Evolutionary conservation across 2,888 invertebrate genomes (phyloP).

Genomic region (Calameuta pallipes): DNA sequence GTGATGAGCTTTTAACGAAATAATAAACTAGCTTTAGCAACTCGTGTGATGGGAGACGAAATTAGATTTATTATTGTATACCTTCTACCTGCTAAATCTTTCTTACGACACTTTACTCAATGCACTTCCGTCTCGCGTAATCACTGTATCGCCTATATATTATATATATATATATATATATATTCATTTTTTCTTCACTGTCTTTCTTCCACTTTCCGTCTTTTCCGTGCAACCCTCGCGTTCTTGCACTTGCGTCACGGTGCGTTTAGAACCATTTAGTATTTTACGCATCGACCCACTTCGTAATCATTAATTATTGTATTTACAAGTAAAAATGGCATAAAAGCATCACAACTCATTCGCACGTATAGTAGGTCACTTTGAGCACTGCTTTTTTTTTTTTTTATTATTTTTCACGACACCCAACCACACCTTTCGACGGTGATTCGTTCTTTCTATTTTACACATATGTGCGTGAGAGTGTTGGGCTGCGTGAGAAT

Average conservation of each 20-base stretch:
- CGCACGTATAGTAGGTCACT: slow-evolving; percentile 36
- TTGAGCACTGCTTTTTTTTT: slow-evolving; percentile 42
- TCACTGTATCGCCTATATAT: background rate
- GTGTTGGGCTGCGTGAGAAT: background rate
- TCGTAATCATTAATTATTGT: slow-evolving; percentile 41
- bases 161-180: background rate
- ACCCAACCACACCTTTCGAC: slow-evolving; percentile 37
- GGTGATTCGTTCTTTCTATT: slow-evolving; percentile 16
- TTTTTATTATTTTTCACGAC: slow-evolving; percentile 20
- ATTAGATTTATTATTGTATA: background rate
- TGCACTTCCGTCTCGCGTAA: background rate
- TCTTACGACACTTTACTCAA: background rate
- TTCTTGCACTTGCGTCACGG: background rate
- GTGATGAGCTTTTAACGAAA: background rate
- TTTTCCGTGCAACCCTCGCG: background rate
- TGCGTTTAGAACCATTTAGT: slow-evolving; percentile 46
- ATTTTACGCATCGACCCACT: slow-evolving; percentile 52
- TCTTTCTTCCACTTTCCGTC: background rate
- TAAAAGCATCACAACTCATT: slow-evolving; percentile 28
- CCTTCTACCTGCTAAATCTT: background rate
- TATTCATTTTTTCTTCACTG: background rate
- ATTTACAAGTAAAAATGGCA: slow-evolving; percentile 12
- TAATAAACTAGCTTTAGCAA: background rate
- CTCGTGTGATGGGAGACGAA: background rate
- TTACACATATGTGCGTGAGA: background rate